Conservation (phyloP, 2,797 vertebrate genomes). For the Oceanodroma leucorhoa region DNA sequence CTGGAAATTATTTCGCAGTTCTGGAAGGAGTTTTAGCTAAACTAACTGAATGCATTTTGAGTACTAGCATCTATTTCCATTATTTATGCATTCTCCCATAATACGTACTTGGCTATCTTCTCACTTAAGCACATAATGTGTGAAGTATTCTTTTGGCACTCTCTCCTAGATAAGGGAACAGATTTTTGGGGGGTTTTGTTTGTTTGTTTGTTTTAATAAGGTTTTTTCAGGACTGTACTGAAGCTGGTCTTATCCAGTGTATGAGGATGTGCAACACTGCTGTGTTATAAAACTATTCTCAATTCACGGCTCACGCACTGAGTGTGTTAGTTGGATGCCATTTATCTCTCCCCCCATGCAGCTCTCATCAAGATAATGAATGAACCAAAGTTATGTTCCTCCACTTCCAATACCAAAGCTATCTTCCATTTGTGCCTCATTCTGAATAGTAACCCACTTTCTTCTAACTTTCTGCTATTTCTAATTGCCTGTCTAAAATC, state of each 20-base stretch:
- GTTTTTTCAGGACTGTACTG: not conserved
- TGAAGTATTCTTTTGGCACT: not conserved
- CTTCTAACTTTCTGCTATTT: not conserved
- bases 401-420: not conserved
- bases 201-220: not conserved
- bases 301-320: not conserved
- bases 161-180: not conserved
- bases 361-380: not conserved
- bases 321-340: not conserved
- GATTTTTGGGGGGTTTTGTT: not conserved
- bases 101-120: not conserved
- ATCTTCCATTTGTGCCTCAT: not conserved
- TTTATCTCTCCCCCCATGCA: not conserved
- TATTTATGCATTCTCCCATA: not conserved
- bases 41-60: not conserved
- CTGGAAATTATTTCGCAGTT: not conserved
- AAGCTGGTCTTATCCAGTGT: not conserved
- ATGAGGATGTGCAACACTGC: not conserved
- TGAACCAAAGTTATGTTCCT: not conserved
- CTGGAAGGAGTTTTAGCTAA: not conserved
- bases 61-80: not conserved
- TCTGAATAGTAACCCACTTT: not conserved
- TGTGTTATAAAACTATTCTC: not conserved
- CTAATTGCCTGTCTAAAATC: not conserved
- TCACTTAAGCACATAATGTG: not conserved